Conservation (phyloP, 2,888 invertebrate genomes). For the Protodeltote pygarga region DNA sequence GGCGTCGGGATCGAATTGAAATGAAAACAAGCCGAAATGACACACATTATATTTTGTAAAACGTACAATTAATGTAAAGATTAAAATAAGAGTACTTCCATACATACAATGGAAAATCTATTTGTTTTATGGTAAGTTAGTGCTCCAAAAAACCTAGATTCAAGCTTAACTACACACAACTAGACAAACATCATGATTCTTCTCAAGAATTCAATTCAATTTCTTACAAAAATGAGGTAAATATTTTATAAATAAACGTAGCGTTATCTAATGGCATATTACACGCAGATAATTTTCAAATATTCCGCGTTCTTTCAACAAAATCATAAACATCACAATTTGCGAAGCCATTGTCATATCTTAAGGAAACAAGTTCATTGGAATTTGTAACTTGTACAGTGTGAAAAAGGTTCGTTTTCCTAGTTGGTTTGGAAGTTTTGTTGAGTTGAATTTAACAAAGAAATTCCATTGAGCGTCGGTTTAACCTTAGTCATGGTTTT, state of each 20-base stretch:
- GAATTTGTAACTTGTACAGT: conserved; percentile 32
- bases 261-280: conserved; percentile 5
- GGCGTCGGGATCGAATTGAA: no score
- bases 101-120: no score
- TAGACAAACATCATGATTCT: no score
- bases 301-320: conserved; percentile 41
- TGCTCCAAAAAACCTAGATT: no score
- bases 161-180: no score
- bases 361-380: neutral
- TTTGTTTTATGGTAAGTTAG: no score
- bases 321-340: conserved; percentile 57
- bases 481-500: conserved; percentile 42
- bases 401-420: conserved; percentile 20
- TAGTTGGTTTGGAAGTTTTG: conserved; percentile 13
- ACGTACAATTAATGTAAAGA: no score
- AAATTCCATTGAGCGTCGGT: conserved; percentile 54
- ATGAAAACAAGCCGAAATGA: no score
- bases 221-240: neutral
- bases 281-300: conserved; percentile 23
- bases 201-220: no score
- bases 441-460: conserved; percentile 50
- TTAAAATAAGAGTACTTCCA: no score
- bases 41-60: no score
- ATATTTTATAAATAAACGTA: conserved; percentile 6
- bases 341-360: conserved; percentile 36